phyloP scores from a whole-genome alignment of 1,140 invertebrate species.

The Bombus huntii region DNA sequence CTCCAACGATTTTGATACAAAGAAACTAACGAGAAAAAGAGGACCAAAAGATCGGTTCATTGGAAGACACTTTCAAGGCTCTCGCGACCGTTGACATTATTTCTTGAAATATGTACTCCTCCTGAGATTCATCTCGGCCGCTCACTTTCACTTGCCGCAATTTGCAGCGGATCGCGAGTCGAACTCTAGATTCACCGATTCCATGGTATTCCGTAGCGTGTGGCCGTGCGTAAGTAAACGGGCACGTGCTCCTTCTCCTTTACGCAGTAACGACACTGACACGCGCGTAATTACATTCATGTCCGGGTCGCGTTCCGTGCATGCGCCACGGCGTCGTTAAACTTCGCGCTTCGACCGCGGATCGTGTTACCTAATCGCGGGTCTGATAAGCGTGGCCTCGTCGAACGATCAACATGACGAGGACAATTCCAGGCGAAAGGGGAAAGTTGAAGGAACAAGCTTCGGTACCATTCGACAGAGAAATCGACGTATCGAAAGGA shows the following conservation, averaged over 20 bases:
- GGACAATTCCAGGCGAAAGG: background rate
- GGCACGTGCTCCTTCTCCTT: background rate
- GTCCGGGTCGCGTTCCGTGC: slow-evolving; percentile 7
- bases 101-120: slow-evolving; percentile 36
- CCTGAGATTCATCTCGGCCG: slow-evolving; percentile 17
- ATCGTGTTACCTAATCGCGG: slow-evolving; percentile 23
- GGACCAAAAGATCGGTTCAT: background rate
- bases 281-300: slow-evolving; percentile 28
- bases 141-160: slow-evolving; percentile 64
- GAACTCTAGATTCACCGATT: slow-evolving; percentile 40
- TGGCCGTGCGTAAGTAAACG: background rate
- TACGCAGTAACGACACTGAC: background rate
- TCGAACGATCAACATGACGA: background rate
- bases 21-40: background rate
- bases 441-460: background rate
- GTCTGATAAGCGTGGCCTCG: background rate
- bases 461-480: background rate
- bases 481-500: slow-evolving; percentile 1
- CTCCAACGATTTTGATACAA: too few relatives aligned
- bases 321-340: background rate
- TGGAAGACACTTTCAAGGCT: slow-evolving; percentile 52
- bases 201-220: background rate
- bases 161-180: slow-evolving; percentile 47
- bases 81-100: slow-evolving; percentile 44
- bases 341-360: background rate